A percentile compares a stretch with the other conserved stretches of the same genome.
Evolutionary conservation across 2,888 invertebrate genomes (phyloP).

Genomic region (Spisula subtruncata): DNA sequence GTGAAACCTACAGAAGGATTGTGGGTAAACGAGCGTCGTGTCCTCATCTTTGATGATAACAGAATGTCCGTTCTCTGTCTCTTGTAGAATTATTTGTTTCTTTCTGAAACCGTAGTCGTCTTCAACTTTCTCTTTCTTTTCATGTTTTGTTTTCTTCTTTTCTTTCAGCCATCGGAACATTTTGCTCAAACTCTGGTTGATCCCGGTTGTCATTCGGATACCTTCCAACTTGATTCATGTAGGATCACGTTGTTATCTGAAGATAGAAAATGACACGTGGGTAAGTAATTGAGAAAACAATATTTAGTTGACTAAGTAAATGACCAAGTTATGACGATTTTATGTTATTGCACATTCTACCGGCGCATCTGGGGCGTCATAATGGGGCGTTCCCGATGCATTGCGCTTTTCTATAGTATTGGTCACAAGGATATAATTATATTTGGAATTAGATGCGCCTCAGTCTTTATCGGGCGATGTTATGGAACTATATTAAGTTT

Average conservation of each 20-base stretch:
- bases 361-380: too few relatives aligned
- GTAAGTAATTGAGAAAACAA: neutral
- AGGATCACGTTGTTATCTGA: slow-evolving; percentile 13
- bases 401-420: too few relatives aligned
- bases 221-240: slow-evolving; percentile 32
- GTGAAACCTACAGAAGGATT: slow-evolving; percentile 58
- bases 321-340: too few relatives aligned
- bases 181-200: slow-evolving; percentile 50
- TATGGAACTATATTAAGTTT: too few relatives aligned
- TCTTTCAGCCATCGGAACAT: slow-evolving; percentile 72
- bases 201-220: slow-evolving; percentile 53
- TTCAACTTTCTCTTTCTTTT: slow-evolving; percentile 57
- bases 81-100: slow-evolving; percentile 68
- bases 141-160: slow-evolving; percentile 60
- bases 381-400: too few relatives aligned
- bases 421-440: too few relatives aligned
- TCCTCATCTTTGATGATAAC: slow-evolving; percentile 66
- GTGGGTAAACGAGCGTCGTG: slow-evolving; percentile 64
- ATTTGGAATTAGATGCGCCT: too few relatives aligned
- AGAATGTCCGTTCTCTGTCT: slow-evolving; percentile 67
- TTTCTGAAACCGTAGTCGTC: slow-evolving; percentile 71
- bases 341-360: too few relatives aligned
- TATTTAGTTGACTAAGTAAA: too few relatives aligned
- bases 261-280: neutral
- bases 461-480: too few relatives aligned